These are phyloP conservation scores for Diprion similis DNA, from an alignment of 1,140 invertebrate species.

Conservation along the genomic window DNA sequence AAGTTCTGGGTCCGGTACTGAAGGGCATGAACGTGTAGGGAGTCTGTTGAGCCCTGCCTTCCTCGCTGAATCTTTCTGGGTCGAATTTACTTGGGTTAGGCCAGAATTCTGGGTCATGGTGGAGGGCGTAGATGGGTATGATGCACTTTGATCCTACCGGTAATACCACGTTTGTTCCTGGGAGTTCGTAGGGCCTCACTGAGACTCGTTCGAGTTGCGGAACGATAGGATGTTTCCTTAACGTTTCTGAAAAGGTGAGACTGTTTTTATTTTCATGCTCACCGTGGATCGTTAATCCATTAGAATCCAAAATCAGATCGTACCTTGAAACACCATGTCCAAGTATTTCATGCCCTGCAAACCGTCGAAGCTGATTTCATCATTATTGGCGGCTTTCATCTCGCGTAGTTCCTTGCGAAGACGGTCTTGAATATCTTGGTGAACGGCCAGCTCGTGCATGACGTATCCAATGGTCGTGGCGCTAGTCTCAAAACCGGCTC, in stretches of 20 bases:
- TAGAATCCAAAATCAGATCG: too few species aligned
- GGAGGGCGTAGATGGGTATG: constrained; percentile 67
- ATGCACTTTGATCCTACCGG: constrained; percentile 60
- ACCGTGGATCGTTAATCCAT: too few species aligned
- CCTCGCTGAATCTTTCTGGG: constrained; percentile 71
- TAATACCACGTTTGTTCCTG: constrained; percentile 57
- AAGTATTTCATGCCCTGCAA: constrained; percentile 31
- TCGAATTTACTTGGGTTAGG: constrained; percentile 71
- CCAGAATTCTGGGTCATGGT: constrained; percentile 69
- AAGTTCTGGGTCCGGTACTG: constrained; percentile 65
- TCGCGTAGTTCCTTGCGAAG: too few species aligned
- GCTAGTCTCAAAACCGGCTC: too few species aligned
- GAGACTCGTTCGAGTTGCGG: constrained; percentile 61
- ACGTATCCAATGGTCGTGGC: constrained; percentile 59
- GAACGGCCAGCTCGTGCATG: constrained; percentile 42
- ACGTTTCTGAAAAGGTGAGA: constrained; percentile 56
- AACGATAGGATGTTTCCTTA: constrained; percentile 67
- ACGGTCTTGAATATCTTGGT: too few species aligned
- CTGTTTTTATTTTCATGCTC: too few species aligned
- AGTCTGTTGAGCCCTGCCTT: constrained; percentile 51
- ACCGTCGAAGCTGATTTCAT: constrained; percentile 48
- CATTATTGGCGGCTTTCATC: constrained; percentile 20
- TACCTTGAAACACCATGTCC: not conserved
- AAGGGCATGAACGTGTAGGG: constrained; percentile 64
- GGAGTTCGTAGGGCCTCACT: constrained; percentile 61